These are phyloP conservation scores for Rotaria socialis DNA, from an alignment of 2,888 invertebrate species.

Conservation along the genomic window DNA sequence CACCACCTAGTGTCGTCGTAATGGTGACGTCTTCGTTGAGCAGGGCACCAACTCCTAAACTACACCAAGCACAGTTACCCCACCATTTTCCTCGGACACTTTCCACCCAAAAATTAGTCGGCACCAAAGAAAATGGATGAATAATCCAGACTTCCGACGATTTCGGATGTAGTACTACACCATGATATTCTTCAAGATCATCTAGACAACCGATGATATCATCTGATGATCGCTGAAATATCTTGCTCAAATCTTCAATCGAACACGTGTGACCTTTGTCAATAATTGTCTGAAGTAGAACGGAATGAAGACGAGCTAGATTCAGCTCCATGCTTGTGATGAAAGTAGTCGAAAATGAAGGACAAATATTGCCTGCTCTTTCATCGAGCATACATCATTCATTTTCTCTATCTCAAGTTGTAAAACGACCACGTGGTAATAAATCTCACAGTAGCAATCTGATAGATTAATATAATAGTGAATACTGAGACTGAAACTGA, in stretches of 20 bases:
- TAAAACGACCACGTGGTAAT: no score
- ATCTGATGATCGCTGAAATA: not conserved
- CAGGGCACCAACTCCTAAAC: not conserved
- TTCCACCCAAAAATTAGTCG: constrained; percentile 1
- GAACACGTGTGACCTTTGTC: not conserved
- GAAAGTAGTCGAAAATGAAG: no score
- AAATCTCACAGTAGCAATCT: no score
- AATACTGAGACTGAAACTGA: no score
- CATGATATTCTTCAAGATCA: constrained; percentile 21
- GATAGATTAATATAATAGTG: no score
- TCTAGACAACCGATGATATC: not conserved
- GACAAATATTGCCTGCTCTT: no score
- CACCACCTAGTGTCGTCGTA: not conserved
- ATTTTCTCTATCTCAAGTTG: no score
- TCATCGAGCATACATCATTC: no score
- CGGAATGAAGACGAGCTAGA: not conserved
- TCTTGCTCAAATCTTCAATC: not conserved
- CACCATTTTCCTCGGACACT: not conserved
- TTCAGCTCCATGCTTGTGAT: not conserved
- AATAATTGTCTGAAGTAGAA: not conserved
- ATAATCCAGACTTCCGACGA: not conserved
- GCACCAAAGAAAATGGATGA: constrained; percentile 8
- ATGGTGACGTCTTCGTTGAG: not conserved
- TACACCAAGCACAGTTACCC: constrained; percentile 36
- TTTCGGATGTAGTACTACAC: constrained; percentile 10